A percentile compares a stretch with the other conserved stretches of the same genome.
These are phyloP conservation scores for Gambusia affinis DNA, from an alignment of 2,113 vertebrate species.

Conservation along the genomic window DNA sequence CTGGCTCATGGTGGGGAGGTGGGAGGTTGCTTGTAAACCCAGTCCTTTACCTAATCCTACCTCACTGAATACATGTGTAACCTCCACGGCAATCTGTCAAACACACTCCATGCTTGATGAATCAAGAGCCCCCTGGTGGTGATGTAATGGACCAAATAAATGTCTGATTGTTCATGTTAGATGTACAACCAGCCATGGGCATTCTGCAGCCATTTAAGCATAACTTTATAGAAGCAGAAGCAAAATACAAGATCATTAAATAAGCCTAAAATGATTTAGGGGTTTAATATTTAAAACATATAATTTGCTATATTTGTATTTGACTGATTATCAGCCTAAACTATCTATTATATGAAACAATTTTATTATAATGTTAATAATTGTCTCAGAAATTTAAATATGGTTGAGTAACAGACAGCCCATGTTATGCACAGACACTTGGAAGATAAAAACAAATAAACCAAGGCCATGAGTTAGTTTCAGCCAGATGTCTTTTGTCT, in stretches of 20 bases:
- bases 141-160: conserved; percentile 77
- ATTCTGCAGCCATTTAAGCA: conserved; percentile 50
- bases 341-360: background rate
- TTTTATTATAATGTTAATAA: background rate
- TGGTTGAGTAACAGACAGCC: conserved; percentile 38
- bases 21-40: conserved; percentile 58
- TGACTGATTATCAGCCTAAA: background rate
- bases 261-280: conserved; percentile 18
- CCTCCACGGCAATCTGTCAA: conserved; percentile 73
- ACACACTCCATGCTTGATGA: conserved; percentile 72
- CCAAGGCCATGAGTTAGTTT: conserved; percentile 48
- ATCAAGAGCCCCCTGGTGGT: conserved; percentile 83
- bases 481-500: conserved; percentile 70
- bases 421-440: conserved; percentile 15
- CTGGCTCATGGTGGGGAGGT: conserved; percentile 41
- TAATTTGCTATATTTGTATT: background rate
- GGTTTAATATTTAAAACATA: background rate
- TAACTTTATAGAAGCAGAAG: conserved; percentile 62
- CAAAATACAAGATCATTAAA: conserved; percentile 44
- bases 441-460: conserved; percentile 64
- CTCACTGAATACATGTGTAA: conserved; percentile 66
- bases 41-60: conserved; percentile 53
- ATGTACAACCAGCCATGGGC: conserved; percentile 72
- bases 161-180: conserved; percentile 72
- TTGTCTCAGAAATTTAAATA: conserved; percentile 21